Conservation (phyloP, 2,113 vertebrate species). For the Rattus rattus region DNA sequence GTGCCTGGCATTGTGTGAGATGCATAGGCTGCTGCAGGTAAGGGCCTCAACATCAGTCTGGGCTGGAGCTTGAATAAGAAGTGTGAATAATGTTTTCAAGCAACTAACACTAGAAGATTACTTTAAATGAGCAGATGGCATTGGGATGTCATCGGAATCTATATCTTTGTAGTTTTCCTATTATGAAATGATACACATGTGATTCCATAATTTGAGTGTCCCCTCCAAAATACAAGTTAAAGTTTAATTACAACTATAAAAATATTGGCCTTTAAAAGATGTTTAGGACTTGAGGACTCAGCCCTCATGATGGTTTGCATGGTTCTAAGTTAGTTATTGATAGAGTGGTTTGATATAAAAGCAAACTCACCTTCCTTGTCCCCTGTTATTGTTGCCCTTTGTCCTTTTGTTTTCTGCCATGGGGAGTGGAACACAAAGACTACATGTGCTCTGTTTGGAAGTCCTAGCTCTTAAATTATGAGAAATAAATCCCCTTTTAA, state of each 20-base stretch:
- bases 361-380: neutral
- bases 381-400: neutral
- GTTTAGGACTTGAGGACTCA: neutral
- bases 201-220: neutral
- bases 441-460: neutral
- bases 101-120: neutral
- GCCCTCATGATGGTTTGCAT: neutral
- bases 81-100: slow-evolving; percentile 24
- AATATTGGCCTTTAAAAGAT: neutral
- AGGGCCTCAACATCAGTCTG: neutral
- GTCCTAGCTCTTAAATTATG: neutral
- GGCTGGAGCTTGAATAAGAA: neutral
- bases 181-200: neutral
- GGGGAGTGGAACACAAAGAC: neutral
- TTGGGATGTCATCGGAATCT: slow-evolving; percentile 16
- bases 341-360: neutral
- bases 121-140: slow-evolving; percentile 59
- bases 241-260: neutral
- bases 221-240: neutral
- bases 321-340: neutral
- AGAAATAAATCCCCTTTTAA: neutral
- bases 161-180: slow-evolving; percentile 21
- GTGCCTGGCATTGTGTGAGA: neutral
- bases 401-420: neutral
- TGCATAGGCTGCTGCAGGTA: neutral